These are phyloP conservation scores for Cryptocephalus primarius DNA, from an alignment of 2,888 invertebrate species.

Conservation along the genomic window DNA sequence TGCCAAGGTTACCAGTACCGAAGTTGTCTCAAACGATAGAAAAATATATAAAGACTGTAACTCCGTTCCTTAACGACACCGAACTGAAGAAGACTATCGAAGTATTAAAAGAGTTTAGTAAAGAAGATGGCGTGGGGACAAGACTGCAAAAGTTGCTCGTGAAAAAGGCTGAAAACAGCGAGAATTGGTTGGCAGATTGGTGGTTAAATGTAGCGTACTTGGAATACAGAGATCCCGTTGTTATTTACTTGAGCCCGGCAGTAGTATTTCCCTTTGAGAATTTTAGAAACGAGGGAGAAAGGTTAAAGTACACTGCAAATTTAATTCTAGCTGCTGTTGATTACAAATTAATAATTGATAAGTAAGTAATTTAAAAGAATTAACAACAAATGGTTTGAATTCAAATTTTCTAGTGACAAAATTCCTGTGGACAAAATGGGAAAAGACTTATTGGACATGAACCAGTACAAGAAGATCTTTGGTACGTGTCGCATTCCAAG, in stretches of 20 bases:
- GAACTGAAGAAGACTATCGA: constrained; percentile 59
- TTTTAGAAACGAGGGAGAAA: constrained; percentile 48
- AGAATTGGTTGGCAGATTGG: constrained; percentile 86
- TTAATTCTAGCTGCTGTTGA: constrained; percentile 59
- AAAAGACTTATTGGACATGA: constrained; percentile 77
- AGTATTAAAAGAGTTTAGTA: constrained; percentile 54
- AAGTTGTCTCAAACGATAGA: constrained; percentile 66
- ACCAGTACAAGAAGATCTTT: constrained; percentile 80
- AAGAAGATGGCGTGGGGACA: constrained; percentile 49
- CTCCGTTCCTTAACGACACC: constrained; percentile 61
- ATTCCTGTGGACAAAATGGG: constrained; percentile 68
- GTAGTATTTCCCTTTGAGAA: constrained; percentile 62
- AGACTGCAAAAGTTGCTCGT: constrained; percentile 64
- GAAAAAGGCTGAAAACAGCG: constrained; percentile 49
- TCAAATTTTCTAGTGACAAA: constrained; percentile 29
- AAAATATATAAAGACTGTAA: constrained; percentile 63
- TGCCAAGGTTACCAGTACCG: constrained; percentile 73
- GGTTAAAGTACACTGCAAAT: constrained; percentile 58
- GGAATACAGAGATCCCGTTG: constrained; percentile 71
- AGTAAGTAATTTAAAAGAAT: constrained; percentile 36
- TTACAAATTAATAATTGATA: constrained; percentile 61
- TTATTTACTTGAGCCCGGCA: constrained; percentile 79
- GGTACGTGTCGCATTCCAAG: constrained; percentile 81
- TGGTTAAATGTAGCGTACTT: constrained; percentile 83
- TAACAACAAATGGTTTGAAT: not conserved